Conservation (phyloP, 2,888 invertebrate species). For the Andrena trimmerana region DNA sequence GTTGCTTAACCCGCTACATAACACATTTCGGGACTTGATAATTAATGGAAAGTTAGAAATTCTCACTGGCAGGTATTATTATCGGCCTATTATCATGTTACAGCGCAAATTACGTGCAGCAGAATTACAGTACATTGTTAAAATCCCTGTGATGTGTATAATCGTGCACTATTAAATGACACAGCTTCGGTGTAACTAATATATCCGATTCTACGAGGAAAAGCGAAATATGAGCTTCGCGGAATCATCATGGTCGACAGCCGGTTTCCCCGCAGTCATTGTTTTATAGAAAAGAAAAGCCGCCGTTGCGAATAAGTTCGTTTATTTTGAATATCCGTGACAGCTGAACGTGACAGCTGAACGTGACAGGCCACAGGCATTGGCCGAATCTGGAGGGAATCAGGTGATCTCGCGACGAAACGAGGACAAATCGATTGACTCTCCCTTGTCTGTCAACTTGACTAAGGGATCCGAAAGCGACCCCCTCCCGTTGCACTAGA, state of each 20-base stretch:
- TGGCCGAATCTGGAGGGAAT: constrained; percentile 56
- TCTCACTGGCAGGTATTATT: background rate
- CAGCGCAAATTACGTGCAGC: background rate
- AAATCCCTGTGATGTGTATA: background rate
- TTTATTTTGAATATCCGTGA: background rate
- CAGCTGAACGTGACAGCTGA: background rate
- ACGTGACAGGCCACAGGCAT: constrained; percentile 18
- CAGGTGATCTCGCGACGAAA: constrained; percentile 47
- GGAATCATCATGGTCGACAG: background rate
- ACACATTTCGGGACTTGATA: background rate
- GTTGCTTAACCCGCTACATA: background rate
- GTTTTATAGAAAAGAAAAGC: background rate
- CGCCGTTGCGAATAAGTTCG: background rate
- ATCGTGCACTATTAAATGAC: background rate
- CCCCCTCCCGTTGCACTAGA: background rate
- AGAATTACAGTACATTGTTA: background rate
- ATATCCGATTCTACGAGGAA: constrained; percentile 1
- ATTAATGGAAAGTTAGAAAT: background rate
- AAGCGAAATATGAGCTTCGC: background rate
- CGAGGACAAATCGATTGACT: constrained; percentile 50
- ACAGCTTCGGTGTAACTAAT: background rate
- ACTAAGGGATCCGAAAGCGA: constrained; percentile 31
- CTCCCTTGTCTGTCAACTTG: constrained; percentile 16
- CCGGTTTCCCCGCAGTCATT: background rate
- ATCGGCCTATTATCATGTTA: background rate